Base-by-base conservation (phyloP, 2,888 invertebrate genomes). In the Luffia ferchaultella region DNA sequence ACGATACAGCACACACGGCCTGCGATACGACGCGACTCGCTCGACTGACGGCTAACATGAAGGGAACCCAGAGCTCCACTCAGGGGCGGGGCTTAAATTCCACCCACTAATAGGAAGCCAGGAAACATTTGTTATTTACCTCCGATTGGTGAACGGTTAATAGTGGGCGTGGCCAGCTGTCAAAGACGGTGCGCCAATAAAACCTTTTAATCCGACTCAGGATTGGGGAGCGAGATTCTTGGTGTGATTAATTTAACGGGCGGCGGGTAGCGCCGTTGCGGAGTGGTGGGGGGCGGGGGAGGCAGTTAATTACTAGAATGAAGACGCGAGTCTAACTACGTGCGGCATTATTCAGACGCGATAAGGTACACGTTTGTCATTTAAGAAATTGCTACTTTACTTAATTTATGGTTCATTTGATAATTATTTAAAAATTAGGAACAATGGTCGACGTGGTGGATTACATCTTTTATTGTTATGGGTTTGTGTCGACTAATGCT, bases 201-300 rank as follows among this genome's bases (percentile, higher is more conserved):
- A 82, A 82, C 74, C 80, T 79, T 79, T 80, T 80, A 82, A 80
- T 80, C 80, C 76, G 74, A 64, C 65, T 65, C 71, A 66, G 75
- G 70, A 76, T 74, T 73, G 79, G 78, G 79, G 76, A 78, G 77
- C 76, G 75, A 75, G 80, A 80, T 80, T 77, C 76, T 71, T 77
- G 68, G 80, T 77, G 80, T 83, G 82, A 83, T 83, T 83, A 83
- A 82, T 83, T 79, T 79, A 76, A 73, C 68, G 64, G 64, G 61
- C 61, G 56, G 65, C 61, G 58, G 51, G 62, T 56, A 62, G 57
- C 52, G 53, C 59, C n/a, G n/a, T n/a, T n/a, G n/a, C n/a, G n/a
- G n/a, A n/a, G 55, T 62, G 55, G 53, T 57, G 54, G 57, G 53
- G 58, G 53, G 54, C 54, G 63, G 58, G 63, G 66, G 58, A 56